phyloP scores from a whole-genome alignment of 1,140 invertebrate genomes.

The roundworm (Caenorhabditis elegans) region DNA sequence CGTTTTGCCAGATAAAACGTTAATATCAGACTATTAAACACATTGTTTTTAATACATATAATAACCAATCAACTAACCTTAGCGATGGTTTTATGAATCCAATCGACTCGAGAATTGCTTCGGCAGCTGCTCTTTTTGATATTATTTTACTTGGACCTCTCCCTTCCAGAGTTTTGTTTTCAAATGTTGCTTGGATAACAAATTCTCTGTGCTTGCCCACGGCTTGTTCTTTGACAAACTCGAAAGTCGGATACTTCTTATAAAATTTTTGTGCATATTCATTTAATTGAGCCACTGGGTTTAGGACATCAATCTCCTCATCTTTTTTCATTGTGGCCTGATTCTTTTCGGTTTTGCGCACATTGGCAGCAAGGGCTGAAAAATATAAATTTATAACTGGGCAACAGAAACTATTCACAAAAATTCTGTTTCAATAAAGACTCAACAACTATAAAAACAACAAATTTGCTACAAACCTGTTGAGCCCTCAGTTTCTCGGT shows the following conservation, averaged over 20 bases:
- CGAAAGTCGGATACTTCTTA: conserved; percentile 83
- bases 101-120: conserved; percentile 75
- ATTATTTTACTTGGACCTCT: conserved; percentile 91
- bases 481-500: too few species aligned
- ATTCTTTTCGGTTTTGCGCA: conserved; percentile 55
- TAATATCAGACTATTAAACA: too few species aligned
- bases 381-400: neutral
- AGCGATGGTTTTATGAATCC: conserved; percentile 74
- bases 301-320: conserved; percentile 72
- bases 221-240: conserved; percentile 81
- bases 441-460: too few species aligned
- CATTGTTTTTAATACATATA: too few species aligned
- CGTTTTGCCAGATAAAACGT: too few species aligned
- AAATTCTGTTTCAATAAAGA: too few species aligned
- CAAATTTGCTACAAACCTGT: too few species aligned
- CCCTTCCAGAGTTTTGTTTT: conserved; percentile 76
- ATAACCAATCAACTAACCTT: too few species aligned
- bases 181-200: conserved; percentile 71
- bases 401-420: conserved; percentile 68
- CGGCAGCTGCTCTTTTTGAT: conserved; percentile 89
- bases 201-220: conserved; percentile 81
- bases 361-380: conserved; percentile 51
- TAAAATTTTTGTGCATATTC: conserved; percentile 75
- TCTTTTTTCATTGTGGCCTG: conserved; percentile 69
- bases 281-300: conserved; percentile 85